These are phyloP conservation scores for Psettodes erumei DNA, from an alignment of 2,113 vertebrate species.

Conservation along the genomic window DNA sequence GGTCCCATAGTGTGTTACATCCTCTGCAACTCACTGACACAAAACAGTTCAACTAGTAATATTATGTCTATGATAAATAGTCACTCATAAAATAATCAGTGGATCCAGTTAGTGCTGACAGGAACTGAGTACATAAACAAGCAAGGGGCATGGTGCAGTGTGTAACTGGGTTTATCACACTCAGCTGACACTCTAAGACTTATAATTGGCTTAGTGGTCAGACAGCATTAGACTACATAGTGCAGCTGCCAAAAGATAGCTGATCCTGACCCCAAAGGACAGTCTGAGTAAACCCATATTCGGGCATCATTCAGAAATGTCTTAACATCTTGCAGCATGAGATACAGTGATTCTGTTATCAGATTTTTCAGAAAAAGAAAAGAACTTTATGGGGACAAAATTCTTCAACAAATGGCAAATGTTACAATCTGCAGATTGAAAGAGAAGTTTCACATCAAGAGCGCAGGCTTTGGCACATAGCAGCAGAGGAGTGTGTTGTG, in stretches of 20 bases:
- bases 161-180: constrained; percentile 46
- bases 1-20: not conserved
- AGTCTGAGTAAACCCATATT: not conserved
- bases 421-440: not conserved
- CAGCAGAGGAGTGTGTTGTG: constrained; percentile 35
- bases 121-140: constrained; percentile 13
- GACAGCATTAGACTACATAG: constrained; percentile 36
- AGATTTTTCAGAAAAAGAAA: not conserved
- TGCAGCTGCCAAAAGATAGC: constrained; percentile 42
- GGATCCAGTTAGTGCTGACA: not conserved
- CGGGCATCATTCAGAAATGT: constrained; percentile 8
- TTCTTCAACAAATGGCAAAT: not conserved
- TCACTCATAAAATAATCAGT: not conserved
- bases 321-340: not conserved
- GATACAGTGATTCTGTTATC: not conserved
- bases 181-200: constrained; percentile 34
- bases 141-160: not conserved
- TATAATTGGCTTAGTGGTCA: constrained; percentile 75
- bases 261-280: constrained; percentile 44
- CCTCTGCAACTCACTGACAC: too few relatives aligned
- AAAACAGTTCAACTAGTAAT: not conserved
- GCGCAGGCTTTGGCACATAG: constrained; percentile 13
- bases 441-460: constrained; percentile 8
- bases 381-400: not conserved
- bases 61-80: not conserved